These are phyloP conservation scores for Pavo muticus DNA, from an alignment of 2,113 vertebrate species.

Conservation along the genomic window DNA sequence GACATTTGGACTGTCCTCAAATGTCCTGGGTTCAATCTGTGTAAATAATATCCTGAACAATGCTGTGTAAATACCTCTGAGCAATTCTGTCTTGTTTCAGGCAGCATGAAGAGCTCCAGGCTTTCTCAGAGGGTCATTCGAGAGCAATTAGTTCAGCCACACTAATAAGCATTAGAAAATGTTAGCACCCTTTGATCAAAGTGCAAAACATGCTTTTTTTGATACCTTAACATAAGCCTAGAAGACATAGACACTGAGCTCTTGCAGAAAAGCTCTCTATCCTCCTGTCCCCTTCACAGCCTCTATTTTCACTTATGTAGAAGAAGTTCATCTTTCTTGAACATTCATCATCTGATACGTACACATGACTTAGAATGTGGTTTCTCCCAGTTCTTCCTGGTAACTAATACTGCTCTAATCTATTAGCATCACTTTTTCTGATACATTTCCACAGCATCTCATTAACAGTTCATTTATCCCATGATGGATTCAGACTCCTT, in stretches of 20 bases:
- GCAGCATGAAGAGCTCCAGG: neutral
- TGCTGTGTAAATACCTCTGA: neutral
- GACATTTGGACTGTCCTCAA: neutral
- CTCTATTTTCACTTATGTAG: neutral
- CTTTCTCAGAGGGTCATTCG: neutral
- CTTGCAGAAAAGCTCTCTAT: neutral
- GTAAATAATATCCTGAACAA: neutral
- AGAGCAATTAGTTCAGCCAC: neutral
- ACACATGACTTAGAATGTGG: neutral
- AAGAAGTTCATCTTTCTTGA: neutral
- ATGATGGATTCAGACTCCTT: neutral
- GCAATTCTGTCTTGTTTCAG: neutral
- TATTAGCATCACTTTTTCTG: neutral
- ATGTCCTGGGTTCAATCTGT: neutral
- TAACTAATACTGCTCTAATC: neutral
- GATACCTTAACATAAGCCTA: neutral
- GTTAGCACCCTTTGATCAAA: neutral
- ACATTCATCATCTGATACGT: neutral
- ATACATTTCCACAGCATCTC: neutral
- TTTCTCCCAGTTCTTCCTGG: neutral
- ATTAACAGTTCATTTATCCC: neutral
- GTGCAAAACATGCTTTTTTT: neutral
- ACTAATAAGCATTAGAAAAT: neutral
- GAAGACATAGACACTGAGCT: neutral
- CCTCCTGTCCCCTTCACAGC: neutral